Base-by-base conservation (phyloP, 2,888 invertebrate genomes). In the Oxytorus armatus region DNA sequence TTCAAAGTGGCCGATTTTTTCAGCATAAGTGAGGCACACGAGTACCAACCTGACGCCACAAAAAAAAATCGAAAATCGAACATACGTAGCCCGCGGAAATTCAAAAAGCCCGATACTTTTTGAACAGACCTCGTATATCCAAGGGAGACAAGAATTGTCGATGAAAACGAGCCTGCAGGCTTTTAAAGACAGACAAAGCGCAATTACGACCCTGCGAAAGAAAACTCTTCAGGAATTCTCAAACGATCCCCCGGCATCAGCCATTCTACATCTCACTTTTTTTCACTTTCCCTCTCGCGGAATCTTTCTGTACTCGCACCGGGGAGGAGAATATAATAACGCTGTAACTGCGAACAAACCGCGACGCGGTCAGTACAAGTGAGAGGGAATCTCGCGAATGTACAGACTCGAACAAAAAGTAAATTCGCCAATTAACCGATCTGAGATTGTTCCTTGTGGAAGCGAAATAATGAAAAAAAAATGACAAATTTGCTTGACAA, bases 341-440 rank as follows among this genome's bases (percentile, higher is more conserved):
- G 42, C 57, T 23, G 69, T 57, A 55, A 68, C 55, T 53, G 39
- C 39, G 33, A 33, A 18, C 44, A 23, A 63, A 63, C 16, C 69
- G 29, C 63, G n/a, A 36, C 61, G 68, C 55, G 25, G 53, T 47
- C 53, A 42, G 23, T 25, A 36, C 55, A 39, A 61, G 74, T 55
- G 63, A 69, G 63, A 75, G 57, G 57, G 57, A 75, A 70, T 69
- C 69, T 65, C 51, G 65, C 42, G 33, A 75, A 79, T 42, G 63
- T 69, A 79, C 69, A 65, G 36, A 55, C 55, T 14, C 55, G 10
- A 42, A 65, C 65, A 57, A 79, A 69, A 74, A 74, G 33, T 18
- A 68, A 74, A 68, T 69, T 55, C 14, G 51, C 21, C 44, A 25
- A 74, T 74, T 36, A 55, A 44, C 14, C 23, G 53, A 16, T 42